Conservation (phyloP, 2,888 invertebrate species). For the Merodon equestris region DNA sequence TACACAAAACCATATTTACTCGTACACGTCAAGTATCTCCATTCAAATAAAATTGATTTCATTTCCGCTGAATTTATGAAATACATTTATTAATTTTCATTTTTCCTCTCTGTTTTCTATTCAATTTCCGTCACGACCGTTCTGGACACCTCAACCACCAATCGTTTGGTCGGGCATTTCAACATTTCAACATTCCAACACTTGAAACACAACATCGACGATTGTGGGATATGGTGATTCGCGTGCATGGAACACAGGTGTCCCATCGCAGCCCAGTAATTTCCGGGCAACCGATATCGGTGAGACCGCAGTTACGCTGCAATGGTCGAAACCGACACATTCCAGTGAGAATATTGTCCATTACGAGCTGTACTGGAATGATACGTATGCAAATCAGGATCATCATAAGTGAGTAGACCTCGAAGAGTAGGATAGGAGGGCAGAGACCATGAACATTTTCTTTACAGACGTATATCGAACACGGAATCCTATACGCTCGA, state of each 20-base stretch:
- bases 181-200: slow-evolving; percentile 17
- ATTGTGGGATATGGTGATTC: slow-evolving; percentile 11
- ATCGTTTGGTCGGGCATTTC: too few species aligned
- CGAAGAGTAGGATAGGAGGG: not conserved
- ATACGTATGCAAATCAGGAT: slow-evolving; percentile 94
- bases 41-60: slow-evolving; percentile 43
- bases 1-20: too few species aligned
- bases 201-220: slow-evolving; percentile 17
- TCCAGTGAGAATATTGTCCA: slow-evolving; percentile 95
- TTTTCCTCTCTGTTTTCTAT: slow-evolving; percentile 50
- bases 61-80: slow-evolving; percentile 56
- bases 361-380: slow-evolving; percentile 98
- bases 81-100: slow-evolving; percentile 8
- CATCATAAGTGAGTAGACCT: slow-evolving; percentile 85
- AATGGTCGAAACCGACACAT: slow-evolving; percentile 95
- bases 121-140: slow-evolving; percentile 58
- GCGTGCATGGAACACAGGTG: slow-evolving; percentile 82
- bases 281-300: slow-evolving; percentile 91
- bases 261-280: slow-evolving; percentile 96
- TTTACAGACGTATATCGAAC: slow-evolving; percentile 85
- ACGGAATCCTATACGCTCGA: slow-evolving; percentile 92
- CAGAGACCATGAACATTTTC: not conserved
- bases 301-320: slow-evolving; percentile 93
- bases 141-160: slow-evolving; percentile 18
- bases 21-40: too few species aligned